Percentiles rank a stretch among this genome's conserved stretches.
Conservation (phyloP, 2,113 vertebrate species). For the Caretta caretta region DNA sequence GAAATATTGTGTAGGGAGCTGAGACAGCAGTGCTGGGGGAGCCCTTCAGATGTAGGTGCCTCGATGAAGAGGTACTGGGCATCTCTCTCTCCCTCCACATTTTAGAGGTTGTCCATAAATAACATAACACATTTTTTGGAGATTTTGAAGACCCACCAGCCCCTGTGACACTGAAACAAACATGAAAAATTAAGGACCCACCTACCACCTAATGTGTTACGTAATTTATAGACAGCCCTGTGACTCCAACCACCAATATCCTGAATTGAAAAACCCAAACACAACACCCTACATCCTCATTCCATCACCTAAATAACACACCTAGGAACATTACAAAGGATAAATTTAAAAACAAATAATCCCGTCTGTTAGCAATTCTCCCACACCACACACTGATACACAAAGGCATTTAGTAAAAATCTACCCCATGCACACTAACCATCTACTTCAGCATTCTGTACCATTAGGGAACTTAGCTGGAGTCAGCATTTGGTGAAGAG, state of each 20-base stretch:
- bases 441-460: not conserved
- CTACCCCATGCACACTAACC: not conserved
- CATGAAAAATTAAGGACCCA: not conserved
- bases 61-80: accelerated
- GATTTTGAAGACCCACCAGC: not conserved
- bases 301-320: constrained; percentile 23
- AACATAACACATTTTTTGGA: not conserved
- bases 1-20: not conserved
- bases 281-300: not conserved
- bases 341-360: not conserved
- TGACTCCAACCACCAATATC: not conserved
- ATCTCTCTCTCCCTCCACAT: not conserved
- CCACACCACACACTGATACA: not conserved
- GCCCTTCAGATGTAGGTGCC: not conserved
- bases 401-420: constrained; percentile 22
- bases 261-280: not conserved
- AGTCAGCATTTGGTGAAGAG: constrained; percentile 25
- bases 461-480: not conserved
- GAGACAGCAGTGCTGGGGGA: not conserved
- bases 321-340: not conserved
- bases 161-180: not conserved
- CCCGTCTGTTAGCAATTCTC: not conserved
- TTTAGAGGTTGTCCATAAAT: not conserved
- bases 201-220: too few relatives aligned
- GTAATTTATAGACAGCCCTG: not conserved